These are phyloP conservation scores for Tichodroma muraria DNA, from an alignment of 2,113 vertebrate genomes.

Conservation along the genomic window DNA sequence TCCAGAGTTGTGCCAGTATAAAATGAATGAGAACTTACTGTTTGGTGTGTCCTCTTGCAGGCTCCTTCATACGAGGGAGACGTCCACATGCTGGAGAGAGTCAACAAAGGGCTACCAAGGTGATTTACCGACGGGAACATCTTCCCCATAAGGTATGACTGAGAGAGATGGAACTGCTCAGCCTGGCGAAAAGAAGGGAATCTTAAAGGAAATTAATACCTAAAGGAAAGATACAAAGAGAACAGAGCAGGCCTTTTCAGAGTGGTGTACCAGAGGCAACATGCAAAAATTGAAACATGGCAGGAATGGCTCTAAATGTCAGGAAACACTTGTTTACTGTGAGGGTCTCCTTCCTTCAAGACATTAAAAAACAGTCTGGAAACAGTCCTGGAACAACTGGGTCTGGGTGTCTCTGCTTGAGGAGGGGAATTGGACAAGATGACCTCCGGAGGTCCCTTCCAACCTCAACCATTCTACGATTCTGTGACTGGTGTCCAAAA, in stretches of 20 bases:
- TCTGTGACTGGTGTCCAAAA: background rate
- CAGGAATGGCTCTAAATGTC: background rate
- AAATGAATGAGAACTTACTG: background rate
- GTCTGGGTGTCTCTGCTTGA: background rate
- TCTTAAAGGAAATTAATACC: background rate
- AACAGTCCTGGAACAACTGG: accelerated
- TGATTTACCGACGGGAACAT: background rate
- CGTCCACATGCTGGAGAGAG: background rate
- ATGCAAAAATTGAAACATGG: background rate
- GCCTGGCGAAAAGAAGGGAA: background rate
- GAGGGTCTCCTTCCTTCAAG: background rate
- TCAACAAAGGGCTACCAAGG: background rate
- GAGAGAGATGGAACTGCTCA: background rate
- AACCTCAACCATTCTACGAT: background rate
- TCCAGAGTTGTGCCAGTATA: background rate
- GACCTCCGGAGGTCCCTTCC: background rate
- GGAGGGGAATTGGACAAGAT: background rate
- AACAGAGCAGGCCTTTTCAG: background rate
- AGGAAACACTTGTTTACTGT: background rate
- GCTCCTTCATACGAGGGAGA: background rate
- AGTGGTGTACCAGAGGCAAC: background rate
- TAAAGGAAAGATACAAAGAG: background rate
- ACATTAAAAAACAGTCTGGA: background rate
- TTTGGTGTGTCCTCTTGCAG: background rate
- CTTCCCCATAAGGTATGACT: background rate